Base-by-base conservation (phyloP, 2,888 invertebrate species). In the Anarsia innoxiella region DNA sequence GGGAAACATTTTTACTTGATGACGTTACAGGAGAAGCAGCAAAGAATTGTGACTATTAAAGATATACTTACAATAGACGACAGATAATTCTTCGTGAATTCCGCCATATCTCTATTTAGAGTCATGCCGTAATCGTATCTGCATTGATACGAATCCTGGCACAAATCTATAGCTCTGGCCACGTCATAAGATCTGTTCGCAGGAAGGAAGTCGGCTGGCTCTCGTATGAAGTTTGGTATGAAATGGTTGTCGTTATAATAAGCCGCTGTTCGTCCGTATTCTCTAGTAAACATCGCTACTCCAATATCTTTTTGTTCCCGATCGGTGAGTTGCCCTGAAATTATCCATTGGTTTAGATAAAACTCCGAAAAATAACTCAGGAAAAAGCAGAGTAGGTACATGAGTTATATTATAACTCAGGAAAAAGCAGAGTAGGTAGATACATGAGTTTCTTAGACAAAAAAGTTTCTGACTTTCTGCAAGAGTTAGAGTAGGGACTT, bases 81-180 rank as follows among this genome's bases (percentile, higher is more conserved):
- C 56, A 93, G 90, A 64, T 95, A 96, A 59, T 93, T 93, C 65
- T 92, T 91, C 0, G 96, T 94, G 55, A 92, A 94, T 59, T 93
- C 92, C 0, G 96, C 96, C 85, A 95, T 87, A 51, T 95, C 94
- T 46, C 92, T 85, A 67, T 94, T 92, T 1, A 95, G 75, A 0
- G 94, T 93, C 88, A 95, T 90, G 0, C 93, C 91, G 61, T 91
- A 97, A 65, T 97, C 97, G 59, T 91, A 97, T 51, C 90, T 88
- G 69, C 97, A 97, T 59, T 95, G 94, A 66, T 93, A 93, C 1
- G 91, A 91, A 36, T 92, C 91, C 31, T 92, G 92, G 55, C 96
- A 96, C 8, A 93, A 73, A 33, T 90, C 89, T 30, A 87, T 76
- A 0, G 94, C 93, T 31, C 87, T 77, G 1, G 77, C 71, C 19